These are phyloP conservation scores for Coreoperca whiteheadi DNA, from an alignment of 2,113 vertebrate species.

Conservation along the genomic window DNA sequence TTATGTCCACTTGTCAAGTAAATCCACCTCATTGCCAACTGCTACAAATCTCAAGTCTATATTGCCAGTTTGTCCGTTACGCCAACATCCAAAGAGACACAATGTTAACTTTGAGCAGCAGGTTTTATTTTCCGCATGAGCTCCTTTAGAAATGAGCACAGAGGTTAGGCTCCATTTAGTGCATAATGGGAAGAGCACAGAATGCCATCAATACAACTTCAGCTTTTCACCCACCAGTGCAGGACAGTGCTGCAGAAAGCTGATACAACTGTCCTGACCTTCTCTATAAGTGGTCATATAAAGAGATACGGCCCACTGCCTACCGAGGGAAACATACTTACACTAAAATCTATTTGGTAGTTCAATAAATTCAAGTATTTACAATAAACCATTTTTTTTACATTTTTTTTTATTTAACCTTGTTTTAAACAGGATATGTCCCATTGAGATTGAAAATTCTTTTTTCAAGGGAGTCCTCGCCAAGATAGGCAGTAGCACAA, in stretches of 20 bases:
- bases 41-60: background rate
- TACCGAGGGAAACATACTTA: background rate
- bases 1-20: slow-evolving; percentile 38
- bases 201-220: slow-evolving; percentile 9
- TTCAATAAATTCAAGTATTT: background rate
- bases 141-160: slow-evolving; percentile 26
- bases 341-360: background rate
- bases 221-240: background rate
- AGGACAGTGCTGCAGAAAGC: slow-evolving; percentile 1
- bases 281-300: background rate
- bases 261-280: background rate
- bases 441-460: too few species aligned
- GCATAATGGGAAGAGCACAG: slow-evolving; percentile 5
- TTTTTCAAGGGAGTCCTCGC: too few species aligned
- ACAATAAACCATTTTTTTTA: background rate
- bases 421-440: too few species aligned
- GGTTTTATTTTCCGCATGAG: slow-evolving; percentile 35
- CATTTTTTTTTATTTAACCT: too few species aligned
- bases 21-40: slow-evolving; percentile 7
- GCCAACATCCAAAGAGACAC: slow-evolving; percentile 21
- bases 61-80: slow-evolving; percentile 10
- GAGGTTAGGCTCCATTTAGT: slow-evolving; percentile 26
- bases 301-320: background rate
- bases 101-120: slow-evolving; percentile 20
- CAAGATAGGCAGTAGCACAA: too few species aligned